Evolutionary conservation across 2,888 invertebrate species (phyloP), one percentile per base, ranked within the genome.

Genomic region (Matsumyia berberina): DNA sequence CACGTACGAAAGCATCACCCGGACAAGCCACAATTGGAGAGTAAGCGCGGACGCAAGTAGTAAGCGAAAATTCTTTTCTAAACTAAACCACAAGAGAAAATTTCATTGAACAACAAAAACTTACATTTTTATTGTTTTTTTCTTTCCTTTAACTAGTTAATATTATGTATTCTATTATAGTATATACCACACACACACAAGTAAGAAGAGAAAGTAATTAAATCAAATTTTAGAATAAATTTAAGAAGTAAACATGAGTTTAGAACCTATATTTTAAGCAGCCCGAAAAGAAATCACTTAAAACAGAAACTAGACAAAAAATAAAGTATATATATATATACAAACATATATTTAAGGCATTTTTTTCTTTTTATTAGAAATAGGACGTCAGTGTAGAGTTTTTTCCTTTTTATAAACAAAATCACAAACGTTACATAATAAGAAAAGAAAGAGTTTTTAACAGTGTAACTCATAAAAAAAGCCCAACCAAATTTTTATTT

Each of bases 1-100:
- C 96, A 96, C 91, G 95, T 95, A 87, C 94, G 96, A 87, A 95
- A 96, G 90, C 96, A 96, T 93, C 96, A 96, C 93, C 90, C 91
- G 8, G 92, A 92, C 62, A 91, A 90, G 62, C 92, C 92, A 35
- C 91, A 91, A 73, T 87, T 92, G 80, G 92, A 92, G 80, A 91
- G 91, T 86, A 92, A 91, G 72, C 90, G 92, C 0, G 91, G 92
- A 17, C 89, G 91, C 58, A 91, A 91, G 79, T 88, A 89, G 69
- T 90, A 91, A 90, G 73, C 64, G 60, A 49, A n/a, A 57, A 66
- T 70, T 33, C 35, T 11, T 49, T 51, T 51, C 15, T 72, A 42
- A 33, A 11, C 35, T 64, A 15, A 53, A 15, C 11, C 4, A n/a
- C 46, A 19, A 73, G 15, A 77, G 12, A 55, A 57, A 46, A 73